Percentiles rank a stretch among this genome's conserved stretches.
These are phyloP conservation scores for Lasioglossum zephyrum DNA, from an alignment of 2,888 invertebrate genomes.

Conservation along the genomic window DNA sequence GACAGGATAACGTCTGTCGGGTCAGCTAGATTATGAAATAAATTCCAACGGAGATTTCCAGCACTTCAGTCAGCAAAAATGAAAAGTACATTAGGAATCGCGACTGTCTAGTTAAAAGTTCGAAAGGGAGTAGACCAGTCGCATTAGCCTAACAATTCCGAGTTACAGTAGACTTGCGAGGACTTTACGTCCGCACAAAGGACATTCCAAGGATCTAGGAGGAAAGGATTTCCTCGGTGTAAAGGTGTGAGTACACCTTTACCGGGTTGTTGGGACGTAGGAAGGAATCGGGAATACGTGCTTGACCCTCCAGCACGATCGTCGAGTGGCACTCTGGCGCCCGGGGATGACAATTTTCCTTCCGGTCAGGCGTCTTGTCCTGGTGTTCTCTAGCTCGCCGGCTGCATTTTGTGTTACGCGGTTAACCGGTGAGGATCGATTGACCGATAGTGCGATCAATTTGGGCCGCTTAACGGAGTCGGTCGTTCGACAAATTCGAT, in stretches of 20 bases:
- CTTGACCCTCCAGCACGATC: background rate
- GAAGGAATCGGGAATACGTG: constrained; percentile 16
- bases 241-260: background rate
- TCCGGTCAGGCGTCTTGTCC: background rate
- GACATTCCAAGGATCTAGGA: background rate
- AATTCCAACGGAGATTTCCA: no score
- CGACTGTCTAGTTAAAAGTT: background rate
- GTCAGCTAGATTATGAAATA: no score
- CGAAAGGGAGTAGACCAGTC: background rate
- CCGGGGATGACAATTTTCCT: constrained; percentile 12
- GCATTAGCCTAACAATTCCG: background rate
- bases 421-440: constrained; percentile 21
- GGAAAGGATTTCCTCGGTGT: background rate
- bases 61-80: no score
- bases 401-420: constrained; percentile 17
- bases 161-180: background rate
- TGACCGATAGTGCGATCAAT: constrained; percentile 18
- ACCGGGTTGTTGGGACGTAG: no score
- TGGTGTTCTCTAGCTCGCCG: background rate
- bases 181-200: background rate
- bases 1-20: no score
- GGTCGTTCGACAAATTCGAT: constrained; percentile 36
- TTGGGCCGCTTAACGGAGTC: constrained; percentile 12
- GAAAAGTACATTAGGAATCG: background rate
- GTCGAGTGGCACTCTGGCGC: background rate